These are phyloP conservation scores for Apotomis turbidana DNA, from an alignment of 2,888 invertebrate species.

Conservation along the genomic window DNA sequence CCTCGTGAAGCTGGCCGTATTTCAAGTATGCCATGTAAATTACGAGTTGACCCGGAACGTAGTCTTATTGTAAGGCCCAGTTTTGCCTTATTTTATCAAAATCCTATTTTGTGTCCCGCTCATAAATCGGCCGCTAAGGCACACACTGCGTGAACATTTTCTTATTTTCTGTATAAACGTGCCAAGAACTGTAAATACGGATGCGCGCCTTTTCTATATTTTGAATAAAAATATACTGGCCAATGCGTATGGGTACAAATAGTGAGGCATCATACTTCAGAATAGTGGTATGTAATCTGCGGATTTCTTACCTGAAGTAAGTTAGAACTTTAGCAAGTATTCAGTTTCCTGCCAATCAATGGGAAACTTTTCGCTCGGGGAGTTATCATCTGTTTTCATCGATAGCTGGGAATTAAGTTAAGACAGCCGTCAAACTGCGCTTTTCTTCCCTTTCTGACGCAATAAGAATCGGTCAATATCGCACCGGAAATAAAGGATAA, in stretches of 20 bases:
- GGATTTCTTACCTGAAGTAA: slow-evolving; percentile 8
- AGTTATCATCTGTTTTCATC: slow-evolving; percentile 13
- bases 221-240: slow-evolving; percentile 36
- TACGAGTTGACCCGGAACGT: slow-evolving; percentile 58
- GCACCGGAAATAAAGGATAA: no score
- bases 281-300: neutral
- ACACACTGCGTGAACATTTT: slow-evolving; percentile 80
- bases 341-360: slow-evolving; percentile 23
- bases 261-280: neutral
- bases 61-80: slow-evolving; percentile 59
- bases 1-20: slow-evolving; percentile 47
- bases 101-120: slow-evolving; percentile 80
- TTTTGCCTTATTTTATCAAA: slow-evolving; percentile 78
- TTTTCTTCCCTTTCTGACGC: neutral
- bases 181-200: slow-evolving; percentile 79
- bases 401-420: slow-evolving; percentile 18
- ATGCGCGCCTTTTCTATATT: slow-evolving; percentile 48
- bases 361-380: slow-evolving; percentile 15
- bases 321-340: slow-evolving; percentile 9
- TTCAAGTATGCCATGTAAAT: slow-evolving; percentile 63
- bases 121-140: slow-evolving; percentile 79
- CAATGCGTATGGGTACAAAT: neutral
- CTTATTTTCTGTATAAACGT: slow-evolving; percentile 79
- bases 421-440: slow-evolving; percentile 4
- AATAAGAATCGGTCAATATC: neutral